Base-by-base conservation (phyloP, 2,113 vertebrate species). In the Planiliza haematocheilus region DNA sequence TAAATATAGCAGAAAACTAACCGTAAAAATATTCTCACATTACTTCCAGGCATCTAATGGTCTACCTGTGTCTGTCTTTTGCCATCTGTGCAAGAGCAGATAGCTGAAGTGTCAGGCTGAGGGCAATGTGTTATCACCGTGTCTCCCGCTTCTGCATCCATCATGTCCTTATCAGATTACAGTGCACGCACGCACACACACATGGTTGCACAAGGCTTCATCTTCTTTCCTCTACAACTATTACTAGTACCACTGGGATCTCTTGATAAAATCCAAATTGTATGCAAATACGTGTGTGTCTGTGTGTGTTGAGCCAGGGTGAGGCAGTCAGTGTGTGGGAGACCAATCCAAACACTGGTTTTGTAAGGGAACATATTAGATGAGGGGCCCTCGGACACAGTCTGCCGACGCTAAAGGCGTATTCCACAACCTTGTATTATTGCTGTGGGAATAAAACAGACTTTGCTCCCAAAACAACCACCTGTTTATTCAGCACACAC, bases 261-360 rank as follows among this genome's bases (percentile, higher is more conserved):
- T 69, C 71, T 75, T 78, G 75, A 77, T 85, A 70, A 79, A 81
- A 88, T 88, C 73, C 62, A 87, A 91, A 92, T 86, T 74, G 42
- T 81, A 88, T 89, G 87, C 74, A 90, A 91, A 89, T 85, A 18
- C 16, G 10, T 53, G 7, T 49, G 10, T 45, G 60, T 21, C 18
- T 72, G 53, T 57, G 58, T 38, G n/a, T 74, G 30, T 42, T 45
- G 11, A 21, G 49, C 0, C 7, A 2, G 57, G 57, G 30, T 60
- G 74, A 85, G 55, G 63, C 62, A 69, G 57, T 62, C 62, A 69
- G 57, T 62, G 69, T 62, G 66, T 62, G 24, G 68, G 64, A 81
- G 55, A 68, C 59, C 58, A 60, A 62, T 79, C 48, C 61, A 79
- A 83, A 59, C 48, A 18, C 42, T 58, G 48, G 18, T 76, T 84